Percentiles rank a stretch among this genome's conserved stretches.
phyloP scores from a whole-genome alignment of 2,797 vertebrate species.

The Argya squamiceps region DNA sequence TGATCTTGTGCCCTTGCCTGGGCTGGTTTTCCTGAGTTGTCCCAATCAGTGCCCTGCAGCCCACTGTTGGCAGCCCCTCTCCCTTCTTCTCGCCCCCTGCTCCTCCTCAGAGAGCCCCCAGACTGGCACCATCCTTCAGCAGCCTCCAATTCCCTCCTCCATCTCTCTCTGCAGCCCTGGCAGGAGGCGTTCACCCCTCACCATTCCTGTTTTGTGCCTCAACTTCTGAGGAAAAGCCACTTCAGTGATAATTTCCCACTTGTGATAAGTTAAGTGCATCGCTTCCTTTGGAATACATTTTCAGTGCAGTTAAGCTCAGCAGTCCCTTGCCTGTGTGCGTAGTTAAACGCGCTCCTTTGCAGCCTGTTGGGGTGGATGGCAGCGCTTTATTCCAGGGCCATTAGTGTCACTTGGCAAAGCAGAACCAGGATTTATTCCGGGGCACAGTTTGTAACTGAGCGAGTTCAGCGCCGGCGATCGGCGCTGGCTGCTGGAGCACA shows the following conservation, averaged over 20 bases:
- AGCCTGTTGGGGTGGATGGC: constrained; percentile 68
- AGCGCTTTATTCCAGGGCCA: constrained; percentile 71
- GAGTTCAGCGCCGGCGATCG: constrained; percentile 30
- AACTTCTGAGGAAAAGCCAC: constrained; percentile 65
- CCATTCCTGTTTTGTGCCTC: constrained; percentile 30
- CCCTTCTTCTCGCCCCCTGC: accelerated
- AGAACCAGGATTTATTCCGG: constrained; percentile 73
- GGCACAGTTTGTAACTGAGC: constrained; percentile 19
- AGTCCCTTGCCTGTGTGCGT: constrained; percentile 64
- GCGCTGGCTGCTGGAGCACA: background rate
- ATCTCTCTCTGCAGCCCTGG: background rate
- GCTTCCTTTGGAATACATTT: constrained; percentile 70
- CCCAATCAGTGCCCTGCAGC: too few relatives aligned
- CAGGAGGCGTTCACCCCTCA: background rate
- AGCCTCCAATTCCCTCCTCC: background rate
- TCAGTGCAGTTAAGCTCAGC: constrained; percentile 72
- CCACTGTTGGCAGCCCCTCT: background rate
- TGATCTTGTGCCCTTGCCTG: background rate
- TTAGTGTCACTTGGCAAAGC: constrained; percentile 75
- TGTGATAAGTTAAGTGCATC: constrained; percentile 78
- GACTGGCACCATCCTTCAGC: background rate
- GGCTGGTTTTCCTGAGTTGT: accelerated
- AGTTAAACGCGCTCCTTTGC: constrained; percentile 68
- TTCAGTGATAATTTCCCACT: constrained; percentile 75
- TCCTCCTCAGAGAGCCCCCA: background rate